Base-by-base conservation (phyloP, 2,888 invertebrate genomes). In the Morinoia aosen region DNA sequence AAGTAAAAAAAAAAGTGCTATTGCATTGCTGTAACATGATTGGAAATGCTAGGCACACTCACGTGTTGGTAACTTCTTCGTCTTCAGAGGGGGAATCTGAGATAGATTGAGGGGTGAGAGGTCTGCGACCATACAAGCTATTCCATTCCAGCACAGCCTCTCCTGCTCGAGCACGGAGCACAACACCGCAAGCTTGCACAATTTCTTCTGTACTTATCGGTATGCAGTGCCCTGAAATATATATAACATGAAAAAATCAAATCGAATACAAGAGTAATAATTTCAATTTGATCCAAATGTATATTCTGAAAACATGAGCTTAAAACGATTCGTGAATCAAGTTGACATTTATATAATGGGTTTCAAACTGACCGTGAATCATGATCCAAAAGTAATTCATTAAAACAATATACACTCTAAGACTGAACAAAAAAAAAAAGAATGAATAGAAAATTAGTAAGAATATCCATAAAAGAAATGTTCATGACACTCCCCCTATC, bases 11-110 rank as follows among this genome's bases (percentile, higher is more conserved):
- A 16, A 58, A 2, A 94, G 39, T 94, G 56, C 58, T n/a, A 39
- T 57, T n/a, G 93, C 39, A 16, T 39, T 11, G 12, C 12, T 90
- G 33, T 39, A 94, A 0, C 48, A 58, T 1, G 56, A 88, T 39
- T 39, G n/a, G 88, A 94, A 58, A 95, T 57, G 88, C 25, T 39
- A 95, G 48, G 58, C 25, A 39, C 58, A 95, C 90, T 96, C 57
- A 96, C 96, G 95, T 95, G 64, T 96, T 96, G 25, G 95, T 56
- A 39, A 95, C 95, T 58, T 96, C 95, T 88, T 96, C 96, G 91
- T 95, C 95, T 90, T 96, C 96, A 94, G 95, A 96, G 11, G 95
- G 76, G n/a, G 96, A 96, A n/a, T 96, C 96, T n/a, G 95, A 94
- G 40, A 96, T 95, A 0, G 95, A 96, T 39, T 95, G 95, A 10